A percentile compares a stretch with the other conserved stretches of the same genome.
Evolutionary conservation across 2,797 vertebrate genomes (phyloP).

Genomic region (Chelon auratus): DNA sequence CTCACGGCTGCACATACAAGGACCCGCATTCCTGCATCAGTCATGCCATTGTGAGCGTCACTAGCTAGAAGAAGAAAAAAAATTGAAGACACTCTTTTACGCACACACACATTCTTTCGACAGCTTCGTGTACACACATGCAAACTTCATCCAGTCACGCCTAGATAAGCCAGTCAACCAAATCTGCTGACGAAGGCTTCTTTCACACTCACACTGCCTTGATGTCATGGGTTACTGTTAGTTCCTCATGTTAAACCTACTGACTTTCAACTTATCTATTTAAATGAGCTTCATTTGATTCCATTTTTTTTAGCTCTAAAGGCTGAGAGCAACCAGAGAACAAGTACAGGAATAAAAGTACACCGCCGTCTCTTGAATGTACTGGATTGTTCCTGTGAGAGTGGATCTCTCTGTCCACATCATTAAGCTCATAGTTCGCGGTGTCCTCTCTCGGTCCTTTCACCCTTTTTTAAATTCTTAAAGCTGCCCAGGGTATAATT

Average conservation of each 20-base stretch:
- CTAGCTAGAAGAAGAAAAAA: constrained; percentile 53
- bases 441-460: constrained; percentile 46
- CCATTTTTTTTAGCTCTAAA: constrained; percentile 13
- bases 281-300: constrained; percentile 33
- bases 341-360: constrained; percentile 24
- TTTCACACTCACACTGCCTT: constrained; percentile 18
- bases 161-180: constrained; percentile 72
- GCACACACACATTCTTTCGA: constrained; percentile 54
- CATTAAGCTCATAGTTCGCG: constrained; percentile 47
- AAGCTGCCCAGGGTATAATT: constrained; percentile 16
- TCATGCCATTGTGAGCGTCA: constrained; percentile 76
- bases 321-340: constrained; percentile 1
- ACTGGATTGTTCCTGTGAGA: constrained; percentile 38
- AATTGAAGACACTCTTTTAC: constrained; percentile 30
- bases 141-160: constrained; percentile 67
- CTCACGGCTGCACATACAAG: constrained; percentile 62
- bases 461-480: constrained; percentile 27
- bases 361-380: constrained; percentile 22
- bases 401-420: constrained; percentile 17
- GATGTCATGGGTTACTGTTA: constrained; percentile 38
- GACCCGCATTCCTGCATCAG: constrained; percentile 77
- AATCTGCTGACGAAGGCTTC: constrained; percentile 71
- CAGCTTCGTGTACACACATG: constrained; percentile 66
- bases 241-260: constrained; percentile 37
- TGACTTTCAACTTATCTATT: constrained; percentile 32